Evolutionary conservation across 2,797 vertebrate species (phyloP), one percentile per base, ranked within the genome.

Genomic region (Lepus oiostolus): DNA sequence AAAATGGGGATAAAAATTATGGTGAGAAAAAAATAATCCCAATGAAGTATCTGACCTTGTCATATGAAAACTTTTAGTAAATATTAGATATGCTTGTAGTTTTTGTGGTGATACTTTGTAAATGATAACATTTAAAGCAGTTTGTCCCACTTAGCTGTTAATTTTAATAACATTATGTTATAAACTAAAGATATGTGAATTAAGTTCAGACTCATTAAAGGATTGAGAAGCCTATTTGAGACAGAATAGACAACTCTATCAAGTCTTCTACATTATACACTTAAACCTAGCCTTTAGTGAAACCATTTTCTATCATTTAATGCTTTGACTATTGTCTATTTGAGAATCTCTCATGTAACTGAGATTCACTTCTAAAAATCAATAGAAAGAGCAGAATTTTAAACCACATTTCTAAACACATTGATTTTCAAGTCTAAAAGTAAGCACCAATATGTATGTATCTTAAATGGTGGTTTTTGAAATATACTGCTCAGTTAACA

Each of bases 41-140:
- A 47, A 50, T 84, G 24, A 82, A 77, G 10, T 58, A 83, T 84
- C 80, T 21, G 47, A 4, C 68, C 14, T 80, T 91, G 60, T 47
- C 24, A 89, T 7, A 21, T 42, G 52, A 85, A 86, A 83, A 11
- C 22, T 65, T 68, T 91, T 80, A 30, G 82, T 86, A 86, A 47
- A 77, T 92, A 38, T 70, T 74, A 0, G 4, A 22, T 75, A 47
- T 35, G 24, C 14, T 84, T 58, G 7, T 72, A 90, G 38, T 8
- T 90, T 92, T 91, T 80, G 38, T 72, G 58, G 47, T 67, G 24
- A 62, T 62, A 76, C 26, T 88, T 89, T 67, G 11, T 74, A 87
- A 84, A 67, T 74, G 13, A 72, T 38, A 52, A 30, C 35, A 60
- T 67, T 93, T 32, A 65, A 93, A 84, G 9, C 38, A 74, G 38